phyloP scores from a whole-genome alignment of 2,888 invertebrate genomes.

The Morinoia aosen region DNA sequence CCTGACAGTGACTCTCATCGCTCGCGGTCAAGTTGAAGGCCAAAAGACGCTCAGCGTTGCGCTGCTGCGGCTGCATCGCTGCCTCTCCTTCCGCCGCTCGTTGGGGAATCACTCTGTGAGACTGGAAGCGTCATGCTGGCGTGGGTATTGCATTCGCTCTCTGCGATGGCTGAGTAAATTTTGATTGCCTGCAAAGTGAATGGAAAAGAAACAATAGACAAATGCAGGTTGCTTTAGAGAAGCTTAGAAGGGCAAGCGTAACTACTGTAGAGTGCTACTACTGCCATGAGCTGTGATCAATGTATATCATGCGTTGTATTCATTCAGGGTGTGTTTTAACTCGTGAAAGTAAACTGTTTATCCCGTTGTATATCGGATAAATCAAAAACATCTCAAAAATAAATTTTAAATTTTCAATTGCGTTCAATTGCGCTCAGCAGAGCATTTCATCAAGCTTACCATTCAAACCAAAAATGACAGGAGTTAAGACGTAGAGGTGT shows the following conservation, averaged over 20 bases:
- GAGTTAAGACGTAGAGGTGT: neutral
- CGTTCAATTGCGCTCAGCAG: no score
- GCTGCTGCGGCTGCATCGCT: constrained; percentile 2
- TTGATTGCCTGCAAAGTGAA: neutral
- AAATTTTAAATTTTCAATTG: neutral
- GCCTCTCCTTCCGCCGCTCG: constrained; percentile 14
- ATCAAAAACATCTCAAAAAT: neutral
- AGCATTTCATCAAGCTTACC: no score
- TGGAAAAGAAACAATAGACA: neutral
- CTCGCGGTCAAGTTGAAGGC: constrained; percentile 48
- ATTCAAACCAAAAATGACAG: no score
- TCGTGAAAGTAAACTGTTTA: no score
- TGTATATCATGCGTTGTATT: no score
- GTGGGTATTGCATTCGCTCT: neutral
- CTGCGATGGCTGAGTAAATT: neutral
- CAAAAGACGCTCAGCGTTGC: neutral
- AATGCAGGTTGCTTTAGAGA: neutral
- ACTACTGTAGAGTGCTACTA: no score
- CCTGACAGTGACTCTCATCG: constrained; percentile 29
- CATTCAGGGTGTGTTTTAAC: no score
- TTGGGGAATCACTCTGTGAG: neutral
- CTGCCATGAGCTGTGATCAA: no score
- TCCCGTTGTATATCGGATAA: neutral
- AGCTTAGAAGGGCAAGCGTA: no score
- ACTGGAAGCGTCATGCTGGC: neutral